Evolutionary conservation across 2,113 vertebrate genomes (phyloP).

Genomic region (Pseudorectes ferrugineus): DNA sequence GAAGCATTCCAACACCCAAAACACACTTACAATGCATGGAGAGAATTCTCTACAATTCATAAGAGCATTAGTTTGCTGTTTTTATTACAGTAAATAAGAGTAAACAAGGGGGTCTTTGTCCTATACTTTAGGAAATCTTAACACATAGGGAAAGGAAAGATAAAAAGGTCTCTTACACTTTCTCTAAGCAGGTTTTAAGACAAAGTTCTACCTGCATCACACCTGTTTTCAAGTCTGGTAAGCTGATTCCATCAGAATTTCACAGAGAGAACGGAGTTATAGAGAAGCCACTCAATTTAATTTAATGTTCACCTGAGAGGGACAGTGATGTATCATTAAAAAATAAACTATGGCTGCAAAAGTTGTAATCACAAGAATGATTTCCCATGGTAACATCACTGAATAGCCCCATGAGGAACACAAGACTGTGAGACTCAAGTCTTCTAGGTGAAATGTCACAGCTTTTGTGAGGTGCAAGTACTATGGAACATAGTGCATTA

Average conservation of each 20-base stretch:
- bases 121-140: background rate
- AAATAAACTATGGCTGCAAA: background rate
- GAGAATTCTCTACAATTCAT: background rate
- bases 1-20: background rate
- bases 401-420: rapidly evolving
- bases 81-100: background rate
- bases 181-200: background rate
- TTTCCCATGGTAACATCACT: background rate
- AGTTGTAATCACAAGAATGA: background rate
- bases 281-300: background rate
- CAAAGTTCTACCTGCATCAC: background rate
- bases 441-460: rapidly evolving
- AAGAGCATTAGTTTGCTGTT: background rate
- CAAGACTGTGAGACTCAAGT: background rate
- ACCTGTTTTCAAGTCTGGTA: background rate
- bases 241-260: background rate
- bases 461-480: background rate
- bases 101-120: background rate
- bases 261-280: background rate
- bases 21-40: background rate
- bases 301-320: background rate
- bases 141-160: background rate
- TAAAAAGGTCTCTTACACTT: background rate
- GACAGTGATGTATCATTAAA: background rate
- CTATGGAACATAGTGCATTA: rapidly evolving